Base-by-base conservation (phyloP, 1,140 invertebrate genomes). In the Sipha flava region DNA sequence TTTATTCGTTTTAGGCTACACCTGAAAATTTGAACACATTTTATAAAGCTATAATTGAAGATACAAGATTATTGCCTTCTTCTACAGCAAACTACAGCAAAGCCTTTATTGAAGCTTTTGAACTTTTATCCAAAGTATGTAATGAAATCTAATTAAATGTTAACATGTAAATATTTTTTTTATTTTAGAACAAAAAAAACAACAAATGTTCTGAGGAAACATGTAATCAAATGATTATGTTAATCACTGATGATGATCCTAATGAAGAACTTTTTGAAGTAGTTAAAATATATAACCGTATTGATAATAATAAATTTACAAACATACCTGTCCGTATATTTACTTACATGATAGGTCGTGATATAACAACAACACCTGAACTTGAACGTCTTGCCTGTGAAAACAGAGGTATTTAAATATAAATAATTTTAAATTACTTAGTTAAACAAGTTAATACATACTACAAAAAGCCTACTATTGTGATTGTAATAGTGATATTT, bases 161-260 rank as follows among this genome's bases (percentile, higher is more conserved):
- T 10, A 45, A 2, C 23, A 45, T 70, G 66, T 70, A 45, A 7
- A 47, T 16, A 45, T 70, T 23, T 70, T 23, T 80, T 83, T 40
- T 83, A 84, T 80, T 81, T 88, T 84, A 91, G 91, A 80, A 86
- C 90, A 64, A 84, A 87, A 7, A 85, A 16, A 29, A 81, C 79
- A 54, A 81, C 47, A n/a, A 83, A 82, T 31, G 82, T 83, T 59
- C 52, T 12, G 82, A 85, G 57, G 86, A 87, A 40, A 88, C 90
- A 14, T 99, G 97, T 84, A 99, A 98, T 87, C 96, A 99, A 87
- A 91, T 96, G 10, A 97, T 99, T 57, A 98, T 99, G 96, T 86
- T 99, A n/a, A 91, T 99, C 59, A 99, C 98, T 1, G 98, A 99
- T 96, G 40, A 92, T 98, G n/a, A 92, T 95, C 80, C 80, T 26